Conservation (phyloP, 2,888 invertebrate genomes). For the Trissolcus brochymenae region DNA sequence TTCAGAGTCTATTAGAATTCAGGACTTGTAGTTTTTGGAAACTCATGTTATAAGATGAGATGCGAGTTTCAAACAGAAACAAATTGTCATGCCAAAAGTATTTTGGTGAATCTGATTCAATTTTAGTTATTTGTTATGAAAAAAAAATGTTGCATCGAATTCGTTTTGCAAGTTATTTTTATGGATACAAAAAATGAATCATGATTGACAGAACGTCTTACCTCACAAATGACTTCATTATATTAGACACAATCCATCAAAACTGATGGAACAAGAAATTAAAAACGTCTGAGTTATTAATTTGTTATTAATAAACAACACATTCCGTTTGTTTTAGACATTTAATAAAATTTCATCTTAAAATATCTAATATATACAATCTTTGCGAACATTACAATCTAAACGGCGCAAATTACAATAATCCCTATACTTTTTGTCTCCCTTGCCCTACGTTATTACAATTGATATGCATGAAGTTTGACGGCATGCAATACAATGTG, state of each 20-base stretch:
- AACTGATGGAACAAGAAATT: too few relatives aligned
- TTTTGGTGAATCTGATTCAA: too few relatives aligned
- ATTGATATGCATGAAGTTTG: constrained; percentile 48
- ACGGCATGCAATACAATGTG: constrained; percentile 46
- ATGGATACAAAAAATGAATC: not conserved
- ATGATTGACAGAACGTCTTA: constrained; percentile 21
- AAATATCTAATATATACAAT: constrained; percentile 56
- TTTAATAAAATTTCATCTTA: constrained; percentile 56
- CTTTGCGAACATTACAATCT: constrained; percentile 50
- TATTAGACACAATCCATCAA: too few relatives aligned
- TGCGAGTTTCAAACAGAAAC: too few relatives aligned
- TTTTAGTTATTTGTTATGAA: too few relatives aligned
- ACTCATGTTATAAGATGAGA: too few relatives aligned
- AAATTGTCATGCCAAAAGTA: too few relatives aligned
- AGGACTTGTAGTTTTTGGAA: too few relatives aligned
- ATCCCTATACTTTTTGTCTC: constrained; percentile 46
- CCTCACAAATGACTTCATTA: constrained; percentile 22
- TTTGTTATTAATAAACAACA: constrained; percentile 33
- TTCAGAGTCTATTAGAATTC: too few relatives aligned
- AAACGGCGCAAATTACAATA: constrained; percentile 54
- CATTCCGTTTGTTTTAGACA: constrained; percentile 45
- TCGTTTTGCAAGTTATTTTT: not conserved
- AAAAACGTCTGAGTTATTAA: not conserved
- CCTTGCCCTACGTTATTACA: constrained; percentile 38
- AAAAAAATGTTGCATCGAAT: too few relatives aligned